Percentiles rank a stretch among this genome's conserved stretches.
phyloP scores from a whole-genome alignment of 2,888 invertebrate genomes.

The Leptura quadrifasciata region DNA sequence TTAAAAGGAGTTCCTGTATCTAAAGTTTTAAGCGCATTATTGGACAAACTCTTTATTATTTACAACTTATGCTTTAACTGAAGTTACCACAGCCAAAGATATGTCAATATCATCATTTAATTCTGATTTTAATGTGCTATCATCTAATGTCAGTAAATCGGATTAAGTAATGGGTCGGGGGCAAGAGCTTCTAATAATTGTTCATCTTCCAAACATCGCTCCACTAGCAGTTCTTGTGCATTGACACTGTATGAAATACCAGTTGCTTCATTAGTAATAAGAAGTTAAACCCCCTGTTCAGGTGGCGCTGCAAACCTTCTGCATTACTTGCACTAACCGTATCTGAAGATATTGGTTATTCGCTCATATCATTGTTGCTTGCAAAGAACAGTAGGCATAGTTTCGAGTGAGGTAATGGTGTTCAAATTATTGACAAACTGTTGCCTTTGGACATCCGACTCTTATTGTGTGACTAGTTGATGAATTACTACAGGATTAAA shows the following conservation, averaged over 20 bases:
- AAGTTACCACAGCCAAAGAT: slow-evolving; percentile 55
- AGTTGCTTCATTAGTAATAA: slow-evolving; percentile 72
- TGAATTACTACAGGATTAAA: slow-evolving; percentile 69
- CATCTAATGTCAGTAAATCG: slow-evolving; percentile 69
- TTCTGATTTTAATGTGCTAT: slow-evolving; percentile 68
- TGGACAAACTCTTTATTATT: slow-evolving; percentile 59
- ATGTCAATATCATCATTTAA: slow-evolving; percentile 65
- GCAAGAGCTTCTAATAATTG: slow-evolving; percentile 67
- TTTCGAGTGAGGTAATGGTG: slow-evolving; percentile 56
- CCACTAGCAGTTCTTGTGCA: slow-evolving; percentile 68
- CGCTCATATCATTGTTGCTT: slow-evolving; percentile 65
- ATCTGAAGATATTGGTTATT: slow-evolving; percentile 66
- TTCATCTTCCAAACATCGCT: slow-evolving; percentile 69
- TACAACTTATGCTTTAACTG: slow-evolving; percentile 57
- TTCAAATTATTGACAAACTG: slow-evolving; percentile 54
- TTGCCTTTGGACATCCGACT: slow-evolving; percentile 54
- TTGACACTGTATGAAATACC: slow-evolving; percentile 67
- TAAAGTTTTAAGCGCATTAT: slow-evolving; percentile 46
- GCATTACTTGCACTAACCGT: slow-evolving; percentile 48
- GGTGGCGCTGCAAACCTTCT: slow-evolving; percentile 57
- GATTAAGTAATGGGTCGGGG: slow-evolving; percentile 66
- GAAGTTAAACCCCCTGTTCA: slow-evolving; percentile 70
- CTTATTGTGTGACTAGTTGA: slow-evolving; percentile 66
- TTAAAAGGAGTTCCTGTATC: slow-evolving; percentile 47
- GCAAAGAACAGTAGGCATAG: slow-evolving; percentile 64